Evolutionary conservation across 92 coral and sea anemone genomes (phyloP), one percentile per base, ranked within the genome.

Genomic region (Heliopora coerulea): DNA sequence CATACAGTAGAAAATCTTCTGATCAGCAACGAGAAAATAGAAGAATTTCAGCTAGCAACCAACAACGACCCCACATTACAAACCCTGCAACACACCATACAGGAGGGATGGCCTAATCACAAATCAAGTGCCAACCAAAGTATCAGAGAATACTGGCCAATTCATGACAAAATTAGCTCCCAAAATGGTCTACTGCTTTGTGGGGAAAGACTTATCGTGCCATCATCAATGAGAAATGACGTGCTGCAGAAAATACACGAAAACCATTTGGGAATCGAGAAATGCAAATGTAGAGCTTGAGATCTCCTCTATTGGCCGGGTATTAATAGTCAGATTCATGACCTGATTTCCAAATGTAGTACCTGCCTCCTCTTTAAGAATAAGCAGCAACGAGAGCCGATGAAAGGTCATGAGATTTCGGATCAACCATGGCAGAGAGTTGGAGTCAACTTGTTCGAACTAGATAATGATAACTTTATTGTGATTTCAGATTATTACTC

Each of bases 11-110:
- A 70, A 75, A 26, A 59, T 59, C 14, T 24, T 31, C 13, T 54
- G 14, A 61, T 75, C 48, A 75, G 69, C 39, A 57, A 24, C 28
- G 50, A 13, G 21, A 73, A 25, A 33, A 17, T 20, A 61, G 23
- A 37, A 34, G 21, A 27, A 29, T 9, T 69, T 23, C 34, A 59
- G 26, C 28, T 4, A 54, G 60, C 4, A 54, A 54, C 60, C 26
- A 54, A 54, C 26, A 14, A 54, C 26, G 60, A 54, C 60, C 60
- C 60, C 4, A 26, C 30, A 8, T 26, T 54, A 15, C 4, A 4
- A 26, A 54, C 25, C 4, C 14, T 54, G 30, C 24, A 15, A 4
- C 24, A 54, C 24, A 54, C 30, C 24, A 26, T 54, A 3, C 60
- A 20, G 60, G 30, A 54, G 15, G 60, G 42, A 37, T 37, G 42